Evolutionary conservation across 2,113 vertebrate species (phyloP).

Genomic region (Potamarius usumacintae): DNA sequence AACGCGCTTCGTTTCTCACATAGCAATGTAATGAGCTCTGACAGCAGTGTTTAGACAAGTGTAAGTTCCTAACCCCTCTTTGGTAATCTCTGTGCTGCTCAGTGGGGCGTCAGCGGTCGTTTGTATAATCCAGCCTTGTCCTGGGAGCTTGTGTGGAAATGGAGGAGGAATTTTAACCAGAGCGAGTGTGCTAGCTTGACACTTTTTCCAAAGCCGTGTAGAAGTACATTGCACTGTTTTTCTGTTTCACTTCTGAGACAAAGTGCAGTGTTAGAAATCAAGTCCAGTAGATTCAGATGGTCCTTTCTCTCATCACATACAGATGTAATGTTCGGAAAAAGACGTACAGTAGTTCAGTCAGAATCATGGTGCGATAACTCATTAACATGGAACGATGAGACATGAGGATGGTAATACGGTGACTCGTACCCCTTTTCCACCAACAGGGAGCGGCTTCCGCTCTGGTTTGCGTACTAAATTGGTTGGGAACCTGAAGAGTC

Average conservation of each 20-base stretch:
- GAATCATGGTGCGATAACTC: not conserved
- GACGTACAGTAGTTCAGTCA: too few species aligned
- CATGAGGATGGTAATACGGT: too few species aligned
- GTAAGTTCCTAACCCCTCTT: constrained; percentile 55
- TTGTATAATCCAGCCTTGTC: constrained; percentile 58
- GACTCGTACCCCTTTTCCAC: too few species aligned
- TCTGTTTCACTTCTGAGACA: not conserved
- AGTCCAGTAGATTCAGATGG: not conserved
- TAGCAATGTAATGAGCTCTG: constrained; percentile 48
- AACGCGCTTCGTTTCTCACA: not conserved
- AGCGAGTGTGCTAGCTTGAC: not conserved
- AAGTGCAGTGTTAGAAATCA: not conserved
- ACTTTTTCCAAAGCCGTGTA: constrained; percentile 5
- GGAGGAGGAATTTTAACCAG: constrained; percentile 41
- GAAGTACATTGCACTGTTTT: not conserved
- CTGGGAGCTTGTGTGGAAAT: constrained; percentile 38
- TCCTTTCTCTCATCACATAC: not conserved
- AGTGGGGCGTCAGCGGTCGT: constrained; percentile 22
- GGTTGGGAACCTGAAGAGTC: too few species aligned
- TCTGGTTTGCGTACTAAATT: too few species aligned
- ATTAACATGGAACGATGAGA: not conserved
- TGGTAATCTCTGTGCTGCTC: constrained; percentile 38
- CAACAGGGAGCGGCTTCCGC: too few species aligned
- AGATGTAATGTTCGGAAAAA: too few species aligned
- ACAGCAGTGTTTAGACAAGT: constrained; percentile 53